Evolutionary conservation across 2,888 invertebrate genomes (phyloP).

Genomic region (Esperia sulphurella): DNA sequence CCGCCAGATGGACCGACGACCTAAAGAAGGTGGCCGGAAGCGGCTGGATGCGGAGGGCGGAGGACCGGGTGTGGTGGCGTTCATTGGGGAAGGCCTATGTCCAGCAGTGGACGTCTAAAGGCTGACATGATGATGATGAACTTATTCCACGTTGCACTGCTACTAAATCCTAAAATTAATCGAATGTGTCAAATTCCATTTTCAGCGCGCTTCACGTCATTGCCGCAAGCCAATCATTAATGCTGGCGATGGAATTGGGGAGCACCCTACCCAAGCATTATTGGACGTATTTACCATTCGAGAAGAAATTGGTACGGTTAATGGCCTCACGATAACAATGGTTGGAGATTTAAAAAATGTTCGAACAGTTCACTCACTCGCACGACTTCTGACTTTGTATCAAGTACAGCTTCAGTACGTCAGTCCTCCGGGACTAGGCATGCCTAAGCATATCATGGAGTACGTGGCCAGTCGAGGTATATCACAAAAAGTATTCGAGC

Average conservation of each 20-base stretch:
- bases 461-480: conserved; percentile 90
- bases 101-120: too few species aligned
- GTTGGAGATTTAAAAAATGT: conserved; percentile 99
- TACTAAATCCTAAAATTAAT: too few species aligned
- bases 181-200: conserved; percentile 10
- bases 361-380: conserved; percentile 98
- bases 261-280: conserved; percentile 98
- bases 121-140: too few species aligned
- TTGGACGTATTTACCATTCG: conserved; percentile 98
- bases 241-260: conserved; percentile 98
- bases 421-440: conserved; percentile 90
- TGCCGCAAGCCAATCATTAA: conserved; percentile 96
- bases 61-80: too few species aligned
- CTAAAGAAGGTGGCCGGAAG: too few species aligned
- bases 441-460: conserved; percentile 93
- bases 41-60: too few species aligned
- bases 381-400: conserved; percentile 94
- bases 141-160: too few species aligned
- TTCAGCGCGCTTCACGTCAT: conserved; percentile 88
- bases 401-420: conserved; percentile 96
- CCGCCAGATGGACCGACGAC: too few species aligned
- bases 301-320: conserved; percentile 99
- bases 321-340: conserved; percentile 97
- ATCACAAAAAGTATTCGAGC: conserved; percentile 84
- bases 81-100: too few species aligned